A percentile compares a stretch with the other conserved stretches of the same genome.
Conservation (phyloP, 2,113 vertebrate genomes). For the Puffinus mauretanicus region DNA sequence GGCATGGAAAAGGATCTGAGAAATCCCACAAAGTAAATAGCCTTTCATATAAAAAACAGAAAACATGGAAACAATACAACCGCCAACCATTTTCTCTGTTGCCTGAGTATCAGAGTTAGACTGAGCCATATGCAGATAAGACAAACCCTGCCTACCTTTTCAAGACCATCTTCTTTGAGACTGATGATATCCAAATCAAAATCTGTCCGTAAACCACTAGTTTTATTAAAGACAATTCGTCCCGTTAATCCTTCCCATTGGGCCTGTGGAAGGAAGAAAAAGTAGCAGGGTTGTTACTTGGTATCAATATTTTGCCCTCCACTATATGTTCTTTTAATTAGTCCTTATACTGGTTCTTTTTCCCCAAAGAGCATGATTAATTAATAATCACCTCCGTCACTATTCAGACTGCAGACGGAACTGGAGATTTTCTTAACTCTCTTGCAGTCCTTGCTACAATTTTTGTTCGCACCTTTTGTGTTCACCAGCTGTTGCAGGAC, state of each 20-base stretch:
- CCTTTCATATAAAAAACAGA: not conserved
- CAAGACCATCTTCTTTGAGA: conserved; percentile 94
- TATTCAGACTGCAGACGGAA: conserved; percentile 49
- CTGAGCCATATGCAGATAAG: not conserved
- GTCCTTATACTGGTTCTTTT: conserved; percentile 78
- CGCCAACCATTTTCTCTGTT: not conserved
- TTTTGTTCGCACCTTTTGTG: conserved; percentile 62
- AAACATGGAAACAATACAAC: not conserved
- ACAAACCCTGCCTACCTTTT: conserved; percentile 82
- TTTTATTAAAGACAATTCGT: conserved; percentile 95
- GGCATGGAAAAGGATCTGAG: conserved; percentile 22
- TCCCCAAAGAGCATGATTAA: conserved; percentile 86
- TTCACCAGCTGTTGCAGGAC: conserved; percentile 66
- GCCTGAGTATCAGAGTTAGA: not conserved
- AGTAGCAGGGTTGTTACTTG: conserved; percentile 58
- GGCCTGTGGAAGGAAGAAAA: conserved; percentile 79
- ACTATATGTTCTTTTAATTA: conserved; percentile 86
- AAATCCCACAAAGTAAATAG: conserved; percentile 9
- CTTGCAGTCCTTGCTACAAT: conserved; percentile 71
- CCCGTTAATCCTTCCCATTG: conserved; percentile 98
- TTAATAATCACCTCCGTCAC: conserved; percentile 81
- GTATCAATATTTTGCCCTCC: conserved; percentile 70
- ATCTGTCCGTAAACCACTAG: conserved; percentile 91
- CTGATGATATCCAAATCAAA: conserved; percentile 97
- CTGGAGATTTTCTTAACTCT: conserved; percentile 77